These are phyloP conservation scores for Crenichthys baileyi DNA, from an alignment of 2,797 vertebrate genomes.

Conservation along the genomic window DNA sequence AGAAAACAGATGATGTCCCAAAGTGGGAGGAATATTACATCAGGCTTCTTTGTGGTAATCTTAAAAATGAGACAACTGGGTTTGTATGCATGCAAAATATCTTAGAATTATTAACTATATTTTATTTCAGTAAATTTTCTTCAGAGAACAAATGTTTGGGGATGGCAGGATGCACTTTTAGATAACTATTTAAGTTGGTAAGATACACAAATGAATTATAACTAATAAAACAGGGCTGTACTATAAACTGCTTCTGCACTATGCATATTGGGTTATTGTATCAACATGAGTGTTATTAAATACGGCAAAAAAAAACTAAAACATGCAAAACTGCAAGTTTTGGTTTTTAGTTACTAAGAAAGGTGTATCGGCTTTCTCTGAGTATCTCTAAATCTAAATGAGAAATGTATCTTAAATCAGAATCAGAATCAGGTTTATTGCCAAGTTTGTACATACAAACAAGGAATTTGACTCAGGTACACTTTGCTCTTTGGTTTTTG, in stretches of 20 bases:
- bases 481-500: no score
- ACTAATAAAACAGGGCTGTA: not conserved
- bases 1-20: not conserved
- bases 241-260: no score
- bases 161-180: not conserved
- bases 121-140: not conserved
- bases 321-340: no score
- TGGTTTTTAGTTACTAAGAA: no score
- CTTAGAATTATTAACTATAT: not conserved
- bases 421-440: no score
- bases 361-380: not conserved
- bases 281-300: no score
- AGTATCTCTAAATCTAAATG: not conserved
- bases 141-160: not conserved
- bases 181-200: not conserved
- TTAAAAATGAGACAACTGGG: not conserved
- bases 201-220: not conserved
- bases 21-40: not conserved
- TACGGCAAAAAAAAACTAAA: no score
- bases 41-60: not conserved
- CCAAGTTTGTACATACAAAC: no score
- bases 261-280: no score
- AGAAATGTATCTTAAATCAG: no score
- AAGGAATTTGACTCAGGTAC: no score
- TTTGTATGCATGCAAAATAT: not conserved